Percentiles rank a stretch among this genome's conserved stretches.
Evolutionary conservation across 2,113 vertebrate genomes (phyloP).

Genomic region (Rhinolophus sinicus): DNA sequence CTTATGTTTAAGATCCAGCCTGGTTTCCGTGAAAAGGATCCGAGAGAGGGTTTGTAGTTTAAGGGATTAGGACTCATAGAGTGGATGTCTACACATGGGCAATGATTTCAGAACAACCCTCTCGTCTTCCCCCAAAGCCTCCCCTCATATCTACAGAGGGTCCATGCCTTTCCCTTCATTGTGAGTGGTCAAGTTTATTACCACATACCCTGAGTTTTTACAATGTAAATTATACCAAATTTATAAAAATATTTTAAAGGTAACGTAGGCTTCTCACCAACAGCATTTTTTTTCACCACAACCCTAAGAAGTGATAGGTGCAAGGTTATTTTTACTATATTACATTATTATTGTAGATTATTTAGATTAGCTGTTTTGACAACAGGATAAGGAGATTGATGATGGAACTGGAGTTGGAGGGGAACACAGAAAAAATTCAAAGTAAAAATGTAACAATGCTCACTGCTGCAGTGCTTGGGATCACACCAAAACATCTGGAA

Average conservation of each 20-base stretch:
- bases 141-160: not conserved
- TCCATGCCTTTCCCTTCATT: not conserved
- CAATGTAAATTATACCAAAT: not conserved
- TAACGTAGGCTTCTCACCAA: not conserved
- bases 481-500: not conserved
- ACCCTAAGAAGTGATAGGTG: not conserved
- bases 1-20: not conserved
- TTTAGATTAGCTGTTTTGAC: not conserved
- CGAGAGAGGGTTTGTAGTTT: not conserved
- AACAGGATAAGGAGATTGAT: not conserved
- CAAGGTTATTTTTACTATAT: not conserved
- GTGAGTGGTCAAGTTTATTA: not conserved
- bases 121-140: not conserved
- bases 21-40: not conserved
- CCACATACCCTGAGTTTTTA: not conserved
- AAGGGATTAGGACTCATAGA: not conserved
- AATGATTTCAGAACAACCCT: not conserved
- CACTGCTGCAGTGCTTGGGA: not conserved
- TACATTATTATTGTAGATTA: not conserved
- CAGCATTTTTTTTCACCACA: constrained; percentile 3
- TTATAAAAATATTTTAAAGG: not conserved
- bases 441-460: not conserved
- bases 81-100: not conserved
- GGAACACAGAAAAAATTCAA: not conserved
- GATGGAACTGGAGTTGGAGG: not conserved